Evolutionary conservation across 2,888 invertebrate species (phyloP).

Genomic region (Diarsia brunnea): DNA sequence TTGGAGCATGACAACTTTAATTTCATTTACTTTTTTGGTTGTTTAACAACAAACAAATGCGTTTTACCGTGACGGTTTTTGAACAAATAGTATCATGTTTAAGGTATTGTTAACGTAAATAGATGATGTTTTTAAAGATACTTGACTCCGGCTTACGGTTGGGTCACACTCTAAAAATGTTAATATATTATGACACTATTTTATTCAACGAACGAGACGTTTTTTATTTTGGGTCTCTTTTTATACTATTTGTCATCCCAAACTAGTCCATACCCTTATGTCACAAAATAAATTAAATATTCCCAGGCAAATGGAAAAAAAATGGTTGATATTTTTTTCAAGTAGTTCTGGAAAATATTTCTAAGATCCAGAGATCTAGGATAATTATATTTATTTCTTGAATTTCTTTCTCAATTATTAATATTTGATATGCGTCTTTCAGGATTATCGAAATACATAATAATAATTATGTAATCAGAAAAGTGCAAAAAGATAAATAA

Average conservation of each 20-base stretch:
- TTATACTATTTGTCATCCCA: conserved; percentile 49
- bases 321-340: not conserved
- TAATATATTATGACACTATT: conserved; percentile 70
- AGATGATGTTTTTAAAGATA: conserved; percentile 57
- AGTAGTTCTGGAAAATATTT: too few relatives aligned
- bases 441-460: not conserved
- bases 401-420: not conserved
- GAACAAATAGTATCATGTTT: conserved; percentile 58
- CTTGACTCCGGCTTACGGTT: conserved; percentile 70
- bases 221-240: conserved; percentile 62
- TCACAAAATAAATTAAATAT: conserved; percentile 31
- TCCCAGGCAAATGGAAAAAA: not conserved
- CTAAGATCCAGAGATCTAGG: too few relatives aligned
- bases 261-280: conserved; percentile 27
- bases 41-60: conserved; percentile 44
- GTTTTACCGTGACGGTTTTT: conserved; percentile 48
- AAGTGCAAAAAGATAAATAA: not conserved
- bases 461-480: too few relatives aligned
- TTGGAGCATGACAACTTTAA: conserved; percentile 53
- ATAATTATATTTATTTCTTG: not conserved
- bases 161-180: conserved; percentile 61
- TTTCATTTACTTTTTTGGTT: conserved; percentile 52
- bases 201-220: conserved; percentile 58
- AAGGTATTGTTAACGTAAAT: conserved; percentile 53
- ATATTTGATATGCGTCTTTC: not conserved